Conservation (phyloP, 2,113 vertebrate genomes). For the Balaenoptera acutorostrata region DNA sequence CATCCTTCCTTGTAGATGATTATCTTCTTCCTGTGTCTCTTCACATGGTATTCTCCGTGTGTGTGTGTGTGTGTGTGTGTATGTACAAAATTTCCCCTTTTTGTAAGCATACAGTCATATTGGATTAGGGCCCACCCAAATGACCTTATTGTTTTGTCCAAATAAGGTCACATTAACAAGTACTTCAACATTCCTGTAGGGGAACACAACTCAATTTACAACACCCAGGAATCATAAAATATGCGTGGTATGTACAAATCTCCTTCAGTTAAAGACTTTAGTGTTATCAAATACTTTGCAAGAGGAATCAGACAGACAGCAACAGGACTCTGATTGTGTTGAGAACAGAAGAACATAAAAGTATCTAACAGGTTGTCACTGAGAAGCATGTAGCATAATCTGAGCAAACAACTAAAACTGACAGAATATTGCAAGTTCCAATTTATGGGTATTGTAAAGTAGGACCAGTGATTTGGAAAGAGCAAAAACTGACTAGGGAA, state of each 20-base stretch:
- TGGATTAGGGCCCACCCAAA: fast-evolving
- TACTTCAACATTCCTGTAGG: not conserved
- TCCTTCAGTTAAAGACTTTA: not conserved
- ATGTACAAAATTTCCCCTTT: not conserved
- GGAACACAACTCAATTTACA: not conserved
- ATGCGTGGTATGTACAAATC: not conserved
- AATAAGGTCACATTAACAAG: not conserved
- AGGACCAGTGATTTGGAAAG: not conserved
- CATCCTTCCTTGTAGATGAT: not conserved
- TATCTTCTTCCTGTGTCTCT: not conserved
- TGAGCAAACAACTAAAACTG: not conserved
- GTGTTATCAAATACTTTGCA: not conserved
- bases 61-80: fast-evolving
- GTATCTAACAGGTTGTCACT: not conserved
- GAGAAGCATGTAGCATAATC: not conserved
- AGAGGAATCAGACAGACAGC: not conserved
- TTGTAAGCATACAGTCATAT: not conserved
- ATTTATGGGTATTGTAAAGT: not conserved
- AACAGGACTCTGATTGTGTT: not conserved
- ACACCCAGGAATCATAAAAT: not conserved
- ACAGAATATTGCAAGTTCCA: not conserved
- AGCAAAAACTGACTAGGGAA: not conserved
- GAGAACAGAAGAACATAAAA: not conserved
- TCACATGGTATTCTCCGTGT: not conserved
- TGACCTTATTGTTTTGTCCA: not conserved